A percentile compares a stretch with the other conserved stretches of the same genome.
Evolutionary conservation across 1,140 invertebrate genomes (phyloP).

Genomic region (Drosophila lacteicornis): DNA sequence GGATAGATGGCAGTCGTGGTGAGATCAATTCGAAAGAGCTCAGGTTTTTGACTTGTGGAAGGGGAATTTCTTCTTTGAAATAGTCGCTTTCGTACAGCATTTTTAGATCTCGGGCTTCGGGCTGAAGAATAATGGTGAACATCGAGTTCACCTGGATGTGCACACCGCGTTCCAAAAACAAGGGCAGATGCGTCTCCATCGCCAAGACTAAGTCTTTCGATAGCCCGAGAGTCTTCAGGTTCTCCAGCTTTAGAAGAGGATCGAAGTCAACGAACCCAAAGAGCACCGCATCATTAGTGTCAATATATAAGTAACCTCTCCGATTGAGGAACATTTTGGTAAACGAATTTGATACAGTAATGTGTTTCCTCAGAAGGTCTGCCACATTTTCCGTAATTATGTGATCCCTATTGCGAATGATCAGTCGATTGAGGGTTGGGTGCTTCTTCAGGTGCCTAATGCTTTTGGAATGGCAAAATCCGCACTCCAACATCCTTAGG

Average conservation of each 20-base stretch:
- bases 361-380: neutral
- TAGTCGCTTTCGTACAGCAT: neutral
- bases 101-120: neutral
- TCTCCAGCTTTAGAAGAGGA: constrained; percentile 5
- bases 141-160: neutral
- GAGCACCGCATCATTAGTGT: neutral
- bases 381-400: neutral
- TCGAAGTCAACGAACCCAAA: neutral
- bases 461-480: constrained; percentile 12
- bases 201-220: neutral
- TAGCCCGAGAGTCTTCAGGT: neutral
- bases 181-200: neutral
- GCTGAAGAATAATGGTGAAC: neutral
- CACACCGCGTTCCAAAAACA: constrained; percentile 20
- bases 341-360: neutral
- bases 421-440: neutral
- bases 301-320: neutral
- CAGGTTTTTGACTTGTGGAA: neutral
- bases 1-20: neutral
- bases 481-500: constrained; percentile 17
- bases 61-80: neutral
- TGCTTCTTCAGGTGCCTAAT: constrained; percentile 5
- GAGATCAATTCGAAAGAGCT: neutral
- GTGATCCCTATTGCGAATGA: neutral
- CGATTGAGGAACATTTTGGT: neutral